Conservation (phyloP, 2,113 vertebrate species). For the Spilogale gracilis region DNA sequence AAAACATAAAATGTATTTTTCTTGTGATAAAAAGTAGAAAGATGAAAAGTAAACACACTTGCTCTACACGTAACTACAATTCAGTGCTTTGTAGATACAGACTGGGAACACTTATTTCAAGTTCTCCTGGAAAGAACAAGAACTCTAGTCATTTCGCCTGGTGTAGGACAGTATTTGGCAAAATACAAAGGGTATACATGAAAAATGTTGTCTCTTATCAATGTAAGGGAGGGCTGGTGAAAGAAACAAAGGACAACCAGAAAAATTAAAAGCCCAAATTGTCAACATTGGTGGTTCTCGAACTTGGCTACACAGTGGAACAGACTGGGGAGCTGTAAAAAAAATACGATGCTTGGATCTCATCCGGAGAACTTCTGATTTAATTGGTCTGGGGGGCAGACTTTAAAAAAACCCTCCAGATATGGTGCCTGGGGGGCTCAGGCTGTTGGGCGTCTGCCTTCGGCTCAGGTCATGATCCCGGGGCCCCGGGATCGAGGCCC, state of each 20-base stretch:
- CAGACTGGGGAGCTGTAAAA: background rate
- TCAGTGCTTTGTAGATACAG: background rate
- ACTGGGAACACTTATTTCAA: background rate
- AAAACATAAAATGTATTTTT: background rate
- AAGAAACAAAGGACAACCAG: background rate
- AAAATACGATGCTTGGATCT: background rate
- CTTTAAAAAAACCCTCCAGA: slow-evolving; percentile 42
- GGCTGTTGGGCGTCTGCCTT: background rate
- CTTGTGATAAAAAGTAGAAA: background rate
- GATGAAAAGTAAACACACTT: background rate
- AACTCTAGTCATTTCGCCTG: background rate
- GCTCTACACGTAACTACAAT: background rate
- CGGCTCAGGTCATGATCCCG: background rate
- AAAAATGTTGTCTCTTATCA: background rate
- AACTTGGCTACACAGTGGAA: background rate
- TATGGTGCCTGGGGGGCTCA: background rate
- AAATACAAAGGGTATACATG: background rate
- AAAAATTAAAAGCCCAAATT: background rate
- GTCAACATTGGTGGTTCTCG: background rate
- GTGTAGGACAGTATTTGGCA: background rate
- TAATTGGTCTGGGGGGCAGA: background rate
- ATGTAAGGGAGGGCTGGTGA: background rate
- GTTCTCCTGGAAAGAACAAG: background rate
- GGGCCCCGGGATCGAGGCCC: background rate
- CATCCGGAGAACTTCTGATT: background rate